Evolutionary conservation across 1,140 invertebrate genomes (phyloP).

Genomic region (Drosophila parvula): DNA sequence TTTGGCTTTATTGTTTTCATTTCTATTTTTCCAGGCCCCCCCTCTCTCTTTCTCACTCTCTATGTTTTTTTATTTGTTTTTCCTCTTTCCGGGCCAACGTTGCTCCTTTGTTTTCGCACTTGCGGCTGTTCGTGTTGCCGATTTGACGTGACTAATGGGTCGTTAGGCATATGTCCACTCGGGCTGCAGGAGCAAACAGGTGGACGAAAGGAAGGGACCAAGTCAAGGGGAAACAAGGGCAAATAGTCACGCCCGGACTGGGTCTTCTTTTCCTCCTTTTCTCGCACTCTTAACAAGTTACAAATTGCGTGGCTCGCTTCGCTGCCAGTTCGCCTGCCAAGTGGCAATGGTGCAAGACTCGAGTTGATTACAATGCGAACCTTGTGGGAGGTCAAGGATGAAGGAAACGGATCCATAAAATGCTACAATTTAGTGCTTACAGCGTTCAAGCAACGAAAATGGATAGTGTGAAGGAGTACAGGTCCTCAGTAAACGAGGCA

Average conservation of each 20-base stretch:
- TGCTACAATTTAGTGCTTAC: constrained; percentile 17
- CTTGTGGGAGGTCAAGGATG: constrained; percentile 44
- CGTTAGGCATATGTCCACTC: constrained; percentile 66
- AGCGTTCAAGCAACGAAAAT: neutral
- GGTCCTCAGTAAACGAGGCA: neutral
- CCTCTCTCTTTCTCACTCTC: constrained; percentile 1
- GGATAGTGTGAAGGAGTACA: neutral
- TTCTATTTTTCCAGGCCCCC: constrained; percentile 9
- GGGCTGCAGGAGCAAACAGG: constrained; percentile 16
- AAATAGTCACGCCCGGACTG: constrained; percentile 34
- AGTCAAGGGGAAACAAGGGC: neutral
- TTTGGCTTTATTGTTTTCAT: constrained; percentile 70
- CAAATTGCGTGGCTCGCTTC: constrained; percentile 60
- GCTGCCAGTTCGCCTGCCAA: constrained; percentile 29
- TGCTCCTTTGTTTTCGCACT: constrained; percentile 41
- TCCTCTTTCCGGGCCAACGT: constrained; percentile 26
- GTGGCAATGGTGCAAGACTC: constrained; percentile 41
- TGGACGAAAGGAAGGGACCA: neutral
- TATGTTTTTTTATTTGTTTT: constrained; percentile 45
- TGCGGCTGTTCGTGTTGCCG: constrained; percentile 60
- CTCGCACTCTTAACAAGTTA: constrained; percentile 29
- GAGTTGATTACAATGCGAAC: constrained; percentile 46
- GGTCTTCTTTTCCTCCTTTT: constrained; percentile 3
- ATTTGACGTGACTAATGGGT: constrained; percentile 80
- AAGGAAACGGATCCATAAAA: constrained; percentile 3